These are phyloP conservation scores for Coryphaenoides rupestris DNA, from an alignment of 2,113 vertebrate species.

Conservation along the genomic window DNA sequence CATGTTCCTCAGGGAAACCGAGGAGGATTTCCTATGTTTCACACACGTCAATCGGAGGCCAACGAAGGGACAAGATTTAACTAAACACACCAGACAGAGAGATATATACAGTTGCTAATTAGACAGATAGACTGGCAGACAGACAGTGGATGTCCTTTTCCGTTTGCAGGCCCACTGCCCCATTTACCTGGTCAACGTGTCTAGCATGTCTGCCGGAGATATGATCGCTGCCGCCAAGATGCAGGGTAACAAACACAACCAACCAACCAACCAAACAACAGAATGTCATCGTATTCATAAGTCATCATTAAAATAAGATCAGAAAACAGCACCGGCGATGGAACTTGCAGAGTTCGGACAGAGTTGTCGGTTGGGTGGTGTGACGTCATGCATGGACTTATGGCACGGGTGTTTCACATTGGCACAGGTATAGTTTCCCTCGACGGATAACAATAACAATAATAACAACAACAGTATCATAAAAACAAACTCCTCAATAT, in stretches of 20 bases:
- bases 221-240: slow-evolving; percentile 90
- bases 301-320: slow-evolving; percentile 28
- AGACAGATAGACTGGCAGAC: too few relatives aligned
- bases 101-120: too few relatives aligned
- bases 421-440: slow-evolving; percentile 62
- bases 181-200: slow-evolving; percentile 90
- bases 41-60: too few relatives aligned
- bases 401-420: slow-evolving; percentile 57
- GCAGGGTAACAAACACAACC: slow-evolving; percentile 77
- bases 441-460: slow-evolving; percentile 19
- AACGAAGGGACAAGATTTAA: too few relatives aligned
- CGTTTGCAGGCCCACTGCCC: slow-evolving; percentile 85
- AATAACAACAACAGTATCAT: slow-evolving; percentile 16
- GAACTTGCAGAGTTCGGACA: slow-evolving; percentile 27
- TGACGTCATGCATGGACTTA: slow-evolving; percentile 58
- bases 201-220: slow-evolving; percentile 93
- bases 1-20: too few relatives aligned
- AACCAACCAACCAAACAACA: slow-evolving; percentile 43
- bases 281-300: slow-evolving; percentile 26
- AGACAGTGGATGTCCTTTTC: not conserved
- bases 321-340: slow-evolving; percentile 67
- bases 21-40: too few relatives aligned
- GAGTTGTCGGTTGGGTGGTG: slow-evolving; percentile 27
- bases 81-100: too few relatives aligned
- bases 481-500: slow-evolving; percentile 50